Conservation (phyloP, 2,888 invertebrate genomes). For the Torymus auratus region DNA sequence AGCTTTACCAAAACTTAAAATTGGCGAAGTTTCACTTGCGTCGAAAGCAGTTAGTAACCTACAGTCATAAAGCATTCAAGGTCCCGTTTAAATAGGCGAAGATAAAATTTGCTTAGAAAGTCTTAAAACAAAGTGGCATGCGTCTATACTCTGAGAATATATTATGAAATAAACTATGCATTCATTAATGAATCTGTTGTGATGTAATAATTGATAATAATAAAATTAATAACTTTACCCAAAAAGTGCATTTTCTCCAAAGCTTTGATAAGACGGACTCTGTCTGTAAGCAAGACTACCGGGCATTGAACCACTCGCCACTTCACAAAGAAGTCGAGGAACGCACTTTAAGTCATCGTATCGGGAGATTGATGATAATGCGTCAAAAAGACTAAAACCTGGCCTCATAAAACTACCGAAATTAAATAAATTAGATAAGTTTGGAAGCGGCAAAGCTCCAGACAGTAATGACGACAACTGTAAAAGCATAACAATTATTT, state of each 20-base stretch:
- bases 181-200: not conserved
- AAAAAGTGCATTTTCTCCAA: slow-evolving; percentile 77
- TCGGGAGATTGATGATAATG: slow-evolving; percentile 81
- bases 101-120: too few species aligned
- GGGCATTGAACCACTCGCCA: slow-evolving; percentile 78
- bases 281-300: slow-evolving; percentile 65
- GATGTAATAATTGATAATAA: not conserved
- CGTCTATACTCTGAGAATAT: too few species aligned
- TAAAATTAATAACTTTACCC: slow-evolving; percentile 75
- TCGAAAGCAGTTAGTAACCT: slow-evolving; percentile 81
- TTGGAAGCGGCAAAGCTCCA: slow-evolving; percentile 36
- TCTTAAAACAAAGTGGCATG: too few species aligned
- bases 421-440: slow-evolving; percentile 45
- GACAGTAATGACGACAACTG: slow-evolving; percentile 44
- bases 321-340: slow-evolving; percentile 87
- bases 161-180: too few species aligned
- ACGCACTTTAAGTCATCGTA: slow-evolving; percentile 90
- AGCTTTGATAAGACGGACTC: slow-evolving; percentile 64
- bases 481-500: not conserved
- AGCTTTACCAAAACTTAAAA: slow-evolving; percentile 86
- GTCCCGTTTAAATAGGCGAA: too few species aligned
- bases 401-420: slow-evolving; percentile 50
- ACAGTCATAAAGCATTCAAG: slow-evolving; percentile 60
- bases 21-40: slow-evolving; percentile 79
- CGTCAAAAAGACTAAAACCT: slow-evolving; percentile 72